Conservation (phyloP, 2,797 vertebrate species). For the Pantherophis vulpinus region DNA sequence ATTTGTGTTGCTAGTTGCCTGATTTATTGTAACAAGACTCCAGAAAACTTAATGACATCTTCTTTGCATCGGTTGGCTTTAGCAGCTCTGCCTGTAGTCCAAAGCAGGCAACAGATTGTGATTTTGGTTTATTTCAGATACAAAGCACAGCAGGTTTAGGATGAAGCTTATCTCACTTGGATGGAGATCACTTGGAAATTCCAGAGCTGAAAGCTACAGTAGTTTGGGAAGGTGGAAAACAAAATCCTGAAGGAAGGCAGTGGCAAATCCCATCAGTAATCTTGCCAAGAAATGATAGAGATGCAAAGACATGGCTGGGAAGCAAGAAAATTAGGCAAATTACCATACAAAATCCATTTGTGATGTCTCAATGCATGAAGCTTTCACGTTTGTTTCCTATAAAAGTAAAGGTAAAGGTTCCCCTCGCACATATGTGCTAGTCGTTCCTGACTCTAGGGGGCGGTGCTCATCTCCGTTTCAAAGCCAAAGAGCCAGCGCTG, state of each 20-base stretch:
- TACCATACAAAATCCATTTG: neutral
- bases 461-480: no score
- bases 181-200: neutral
- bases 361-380: neutral
- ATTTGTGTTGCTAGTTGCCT: neutral
- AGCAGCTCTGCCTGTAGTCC: neutral
- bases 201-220: neutral
- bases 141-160: neutral
- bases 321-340: neutral
- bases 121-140: neutral
- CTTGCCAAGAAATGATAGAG: neutral
- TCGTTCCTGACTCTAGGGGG: no score
- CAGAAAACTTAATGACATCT: neutral
- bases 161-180: neutral
- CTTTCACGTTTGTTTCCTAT: neutral
- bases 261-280: neutral
- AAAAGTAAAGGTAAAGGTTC: no score
- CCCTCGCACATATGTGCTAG: no score
- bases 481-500: no score
- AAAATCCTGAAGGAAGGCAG: neutral
- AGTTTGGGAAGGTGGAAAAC: neutral
- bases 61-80: neutral
- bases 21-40: neutral
- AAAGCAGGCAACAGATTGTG: neutral
- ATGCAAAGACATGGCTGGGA: neutral